A percentile compares a stretch with the other conserved stretches of the same genome.
phyloP scores from a whole-genome alignment of 2,113 vertebrate genomes.

The Alethe castanea region DNA sequence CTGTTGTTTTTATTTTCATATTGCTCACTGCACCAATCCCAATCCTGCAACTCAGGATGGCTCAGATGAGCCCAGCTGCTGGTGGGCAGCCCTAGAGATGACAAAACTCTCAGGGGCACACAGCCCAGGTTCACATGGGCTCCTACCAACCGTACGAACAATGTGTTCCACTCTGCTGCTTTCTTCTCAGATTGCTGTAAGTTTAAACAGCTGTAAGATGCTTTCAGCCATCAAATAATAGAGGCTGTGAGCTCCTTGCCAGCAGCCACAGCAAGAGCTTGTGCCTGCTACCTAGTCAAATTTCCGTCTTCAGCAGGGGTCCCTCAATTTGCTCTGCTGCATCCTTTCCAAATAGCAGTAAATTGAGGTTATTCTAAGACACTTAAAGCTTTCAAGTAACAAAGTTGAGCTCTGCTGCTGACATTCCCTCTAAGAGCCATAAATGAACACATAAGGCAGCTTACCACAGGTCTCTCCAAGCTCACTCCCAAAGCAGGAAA shows the following conservation, averaged over 20 bases:
- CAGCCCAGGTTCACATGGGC: background rate
- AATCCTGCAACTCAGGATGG: background rate
- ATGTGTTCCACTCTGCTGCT: background rate
- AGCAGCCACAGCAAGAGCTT: background rate
- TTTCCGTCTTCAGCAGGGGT: background rate
- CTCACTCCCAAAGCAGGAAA: background rate
- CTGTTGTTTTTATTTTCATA: background rate
- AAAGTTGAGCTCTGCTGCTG: background rate
- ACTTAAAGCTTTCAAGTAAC: background rate
- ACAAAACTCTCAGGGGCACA: background rate
- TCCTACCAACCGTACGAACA: background rate
- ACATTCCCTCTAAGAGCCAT: background rate
- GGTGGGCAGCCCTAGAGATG: background rate
- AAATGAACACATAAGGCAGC: background rate
- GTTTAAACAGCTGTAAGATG: conserved; percentile 1
- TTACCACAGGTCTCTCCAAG: background rate
- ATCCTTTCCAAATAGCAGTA: background rate
- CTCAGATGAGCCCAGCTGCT: background rate
- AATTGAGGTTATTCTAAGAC: background rate
- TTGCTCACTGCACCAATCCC: background rate
- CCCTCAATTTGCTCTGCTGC: background rate
- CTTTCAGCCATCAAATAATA: background rate
- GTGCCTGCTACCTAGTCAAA: background rate
- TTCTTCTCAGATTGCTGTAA: background rate
- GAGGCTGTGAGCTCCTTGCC: background rate